phyloP scores from a whole-genome alignment of 2,888 invertebrate genomes.

The Silvanus unidentatus region DNA sequence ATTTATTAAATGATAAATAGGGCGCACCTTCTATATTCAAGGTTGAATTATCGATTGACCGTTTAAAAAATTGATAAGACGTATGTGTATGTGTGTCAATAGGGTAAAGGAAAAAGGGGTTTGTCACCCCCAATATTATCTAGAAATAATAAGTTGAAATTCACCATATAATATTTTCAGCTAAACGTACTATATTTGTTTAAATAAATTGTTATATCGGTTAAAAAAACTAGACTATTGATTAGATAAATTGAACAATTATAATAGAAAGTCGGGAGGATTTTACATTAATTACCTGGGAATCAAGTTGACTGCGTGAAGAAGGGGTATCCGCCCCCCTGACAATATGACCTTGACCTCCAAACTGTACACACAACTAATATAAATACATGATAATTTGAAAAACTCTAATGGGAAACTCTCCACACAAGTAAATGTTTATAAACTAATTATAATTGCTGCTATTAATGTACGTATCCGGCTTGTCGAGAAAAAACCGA shows the following conservation, averaged over 20 bases:
- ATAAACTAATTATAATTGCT: conserved; percentile 13
- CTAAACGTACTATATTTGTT: too few relatives aligned
- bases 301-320: too few relatives aligned
- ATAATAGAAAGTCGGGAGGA: too few relatives aligned
- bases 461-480: conserved; percentile 12
- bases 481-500: neutral
- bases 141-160: too few relatives aligned
- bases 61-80: conserved; percentile 13
- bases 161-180: too few relatives aligned
- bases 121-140: too few relatives aligned
- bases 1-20: too few relatives aligned
- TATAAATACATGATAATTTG: conserved; percentile 6
- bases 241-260: too few relatives aligned
- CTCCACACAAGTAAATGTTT: conserved; percentile 6
- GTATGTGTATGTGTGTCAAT: conserved; percentile 1
- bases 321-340: conserved; percentile 32
- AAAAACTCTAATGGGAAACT: conserved; percentile 1
- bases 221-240: too few relatives aligned
- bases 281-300: too few relatives aligned
- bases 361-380: conserved; percentile 22
- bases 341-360: conserved; percentile 33
- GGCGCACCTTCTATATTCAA: conserved; percentile 7
- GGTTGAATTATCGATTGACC: conserved; percentile 10
- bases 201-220: too few relatives aligned
- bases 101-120: conserved; percentile 3